phyloP scores from a whole-genome alignment of 2,113 vertebrate species.

The Azemiops feae region DNA sequence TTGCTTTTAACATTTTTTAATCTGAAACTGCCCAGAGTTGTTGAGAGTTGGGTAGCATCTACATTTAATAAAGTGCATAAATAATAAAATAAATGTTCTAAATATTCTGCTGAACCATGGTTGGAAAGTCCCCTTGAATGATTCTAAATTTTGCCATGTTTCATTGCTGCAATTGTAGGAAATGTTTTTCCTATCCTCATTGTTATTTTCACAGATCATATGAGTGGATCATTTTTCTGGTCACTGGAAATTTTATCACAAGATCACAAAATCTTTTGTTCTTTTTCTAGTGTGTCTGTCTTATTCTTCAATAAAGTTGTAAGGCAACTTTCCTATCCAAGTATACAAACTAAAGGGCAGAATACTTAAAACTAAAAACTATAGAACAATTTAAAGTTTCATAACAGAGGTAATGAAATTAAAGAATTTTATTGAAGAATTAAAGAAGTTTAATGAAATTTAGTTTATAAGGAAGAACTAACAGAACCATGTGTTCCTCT shows the following conservation, averaged over 20 bases:
- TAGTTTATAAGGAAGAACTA: neutral
- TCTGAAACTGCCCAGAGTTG: neutral
- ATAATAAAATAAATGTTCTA: neutral
- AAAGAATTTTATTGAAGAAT: neutral
- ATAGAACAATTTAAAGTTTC: neutral
- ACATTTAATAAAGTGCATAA: neutral
- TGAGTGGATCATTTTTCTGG: neutral
- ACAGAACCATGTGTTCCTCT: neutral
- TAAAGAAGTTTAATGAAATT: neutral
- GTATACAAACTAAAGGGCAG: neutral
- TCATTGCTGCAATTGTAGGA: constrained; percentile 2
- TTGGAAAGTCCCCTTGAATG: neutral
- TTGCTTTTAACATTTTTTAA: neutral
- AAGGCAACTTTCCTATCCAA: no score
- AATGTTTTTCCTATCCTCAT: constrained; percentile 9
- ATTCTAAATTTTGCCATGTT: neutral
- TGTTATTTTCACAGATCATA: constrained; percentile 22
- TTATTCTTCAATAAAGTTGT: neutral
- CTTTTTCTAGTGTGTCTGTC: neutral
- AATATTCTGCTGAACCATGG: neutral
- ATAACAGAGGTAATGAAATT: neutral
- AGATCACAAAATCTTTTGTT: neutral
- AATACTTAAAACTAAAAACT: neutral
- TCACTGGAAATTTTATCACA: neutral
- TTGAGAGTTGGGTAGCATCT: neutral